A percentile compares a stretch with the other conserved stretches of the same genome.
Conservation (phyloP, 2,797 vertebrate genomes). For the Hydrocynus forskahlii region DNA sequence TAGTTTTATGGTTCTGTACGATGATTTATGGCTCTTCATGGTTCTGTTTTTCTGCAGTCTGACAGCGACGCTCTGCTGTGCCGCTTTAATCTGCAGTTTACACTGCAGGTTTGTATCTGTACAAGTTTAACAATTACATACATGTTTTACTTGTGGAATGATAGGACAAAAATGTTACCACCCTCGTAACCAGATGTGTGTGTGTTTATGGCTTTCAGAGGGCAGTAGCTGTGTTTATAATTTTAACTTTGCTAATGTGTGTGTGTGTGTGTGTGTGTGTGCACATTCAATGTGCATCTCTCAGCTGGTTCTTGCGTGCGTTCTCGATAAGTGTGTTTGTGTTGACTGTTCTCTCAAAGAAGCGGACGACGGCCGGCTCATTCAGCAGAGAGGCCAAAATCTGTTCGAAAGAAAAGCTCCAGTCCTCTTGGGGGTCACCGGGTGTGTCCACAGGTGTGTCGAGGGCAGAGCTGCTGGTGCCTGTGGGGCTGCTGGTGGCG, state of each 20-base stretch:
- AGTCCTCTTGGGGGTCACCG: constrained; percentile 70
- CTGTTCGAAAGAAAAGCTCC: constrained; percentile 99
- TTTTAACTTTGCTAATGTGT: too few species aligned
- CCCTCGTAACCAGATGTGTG: background rate
- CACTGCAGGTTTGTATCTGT: too few species aligned
- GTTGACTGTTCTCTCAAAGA: constrained; percentile 89
- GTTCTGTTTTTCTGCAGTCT: too few species aligned
- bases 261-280: background rate
- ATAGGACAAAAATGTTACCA: background rate
- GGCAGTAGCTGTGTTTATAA: constrained; percentile 16
- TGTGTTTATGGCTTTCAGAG: constrained; percentile 36
- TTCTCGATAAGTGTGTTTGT: constrained; percentile 81
- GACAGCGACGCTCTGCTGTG: background rate
- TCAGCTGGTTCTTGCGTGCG: constrained; percentile 85
- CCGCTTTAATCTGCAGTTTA: background rate
- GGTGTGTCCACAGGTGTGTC: constrained; percentile 59
- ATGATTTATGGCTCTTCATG: too few species aligned
- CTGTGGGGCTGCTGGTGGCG: constrained; percentile 58
- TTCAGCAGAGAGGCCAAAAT: constrained; percentile 95
- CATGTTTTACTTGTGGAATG: background rate
- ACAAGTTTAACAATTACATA: background rate
- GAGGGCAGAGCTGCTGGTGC: constrained; percentile 55
- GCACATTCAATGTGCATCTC: constrained; percentile 60
- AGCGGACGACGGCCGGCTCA: constrained; percentile 88
- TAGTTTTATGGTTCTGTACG: too few species aligned